These are phyloP conservation scores for Amphimedon queenslandica DNA, from an alignment of 37 sponge, comb jelly and placozoan genomes.

Conservation along the genomic window DNA sequence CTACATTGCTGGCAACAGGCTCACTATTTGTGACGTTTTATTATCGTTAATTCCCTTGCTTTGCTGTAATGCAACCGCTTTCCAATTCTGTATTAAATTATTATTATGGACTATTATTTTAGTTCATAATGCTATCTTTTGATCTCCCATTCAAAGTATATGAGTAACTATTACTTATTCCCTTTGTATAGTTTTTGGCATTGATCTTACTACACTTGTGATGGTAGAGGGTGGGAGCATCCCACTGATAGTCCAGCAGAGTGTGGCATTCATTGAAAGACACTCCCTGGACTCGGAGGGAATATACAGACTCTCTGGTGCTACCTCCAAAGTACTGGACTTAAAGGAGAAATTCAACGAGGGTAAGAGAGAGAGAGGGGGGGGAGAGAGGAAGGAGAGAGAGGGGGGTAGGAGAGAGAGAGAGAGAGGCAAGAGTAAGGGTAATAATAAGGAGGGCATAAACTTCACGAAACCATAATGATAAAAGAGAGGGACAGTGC, in stretches of 20 bases:
- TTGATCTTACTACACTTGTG: conserved; percentile 55
- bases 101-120: not conserved
- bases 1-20: too few relatives aligned
- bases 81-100: not conserved
- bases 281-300: conserved; percentile 38
- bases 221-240: conserved; percentile 40
- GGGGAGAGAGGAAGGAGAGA: too few relatives aligned
- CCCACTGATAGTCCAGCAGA: conserved; percentile 39
- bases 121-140: too few relatives aligned
- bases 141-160: not conserved
- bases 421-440: too few relatives aligned
- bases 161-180: not conserved
- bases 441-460: too few relatives aligned
- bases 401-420: not conserved
- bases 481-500: too few relatives aligned
- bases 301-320: conserved; percentile 67
- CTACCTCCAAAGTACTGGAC: conserved; percentile 27
- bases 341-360: conserved; percentile 63
- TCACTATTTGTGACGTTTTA: too few relatives aligned
- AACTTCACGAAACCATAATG: too few relatives aligned
- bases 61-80: not conserved
- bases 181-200: conserved; percentile 52
- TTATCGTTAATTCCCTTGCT: not conserved
- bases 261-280: conserved; percentile 42
- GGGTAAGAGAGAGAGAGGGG: conserved; percentile 28